Base-by-base conservation (phyloP, 2,888 invertebrate genomes). In the Orthosia cruda region DNA sequence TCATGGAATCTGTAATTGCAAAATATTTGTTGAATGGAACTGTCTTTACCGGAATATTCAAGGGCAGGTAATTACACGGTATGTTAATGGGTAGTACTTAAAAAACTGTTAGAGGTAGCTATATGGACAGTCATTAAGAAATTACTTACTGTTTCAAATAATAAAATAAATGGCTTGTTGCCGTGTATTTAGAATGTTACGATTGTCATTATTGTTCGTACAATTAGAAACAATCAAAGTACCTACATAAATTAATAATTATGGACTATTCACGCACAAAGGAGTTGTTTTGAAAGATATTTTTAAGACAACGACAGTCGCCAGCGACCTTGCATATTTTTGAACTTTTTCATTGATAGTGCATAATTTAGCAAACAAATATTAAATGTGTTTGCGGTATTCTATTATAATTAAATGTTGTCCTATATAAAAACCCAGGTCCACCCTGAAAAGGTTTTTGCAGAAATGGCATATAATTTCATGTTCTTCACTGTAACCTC, bases 1-100 rank as follows among this genome's bases (percentile, higher is more conserved):
- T 81, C 52, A 64, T 58, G 26, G 49, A 58, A 65, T 12, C 45
- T 47, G 45, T 57, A n/a, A 69, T 59, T 70, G 55, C 61, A 32
- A 61, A 52, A 61, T 50, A 2, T 61, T 52, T 55, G 3, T n/a
- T n/a, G 18, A 16, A 32, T 77, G 15, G n/a, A 54, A 13, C n/a
- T 26, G 12, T 15, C 20, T 55, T 49, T 63, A 26, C 26, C 18
- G 18, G 7, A 47, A 63, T 20, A 57, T 26, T 63, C 58, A 61
- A 70, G 40, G 50, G 23, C 16, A 69, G 9, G 11, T 0, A 55
- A 67, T 82, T 64, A 49, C 16, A 67, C 20, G n/a, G 45, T 50
- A 58, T 54, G 16, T 9, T 62, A 64, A 52, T 62, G 57, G 23
- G 49, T 54, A 47, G 16, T 68, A 45, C 12, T 45, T 12, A 52